Percentiles rank a stretch among this genome's conserved stretches.
Conservation (phyloP, 2,797 vertebrate genomes). For the Cyprinodon diabolis region DNA sequence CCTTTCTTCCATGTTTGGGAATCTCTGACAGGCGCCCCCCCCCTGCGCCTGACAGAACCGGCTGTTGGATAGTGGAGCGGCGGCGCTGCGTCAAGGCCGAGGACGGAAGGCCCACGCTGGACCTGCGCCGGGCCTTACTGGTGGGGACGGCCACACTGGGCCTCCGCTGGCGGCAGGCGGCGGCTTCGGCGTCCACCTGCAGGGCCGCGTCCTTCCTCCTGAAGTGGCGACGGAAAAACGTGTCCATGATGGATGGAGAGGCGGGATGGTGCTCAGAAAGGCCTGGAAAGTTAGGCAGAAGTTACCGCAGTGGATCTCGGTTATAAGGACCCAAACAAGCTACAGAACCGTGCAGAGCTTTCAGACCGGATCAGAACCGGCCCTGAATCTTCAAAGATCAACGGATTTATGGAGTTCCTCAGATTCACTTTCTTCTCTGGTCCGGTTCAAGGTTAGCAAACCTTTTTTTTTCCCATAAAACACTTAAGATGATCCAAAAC, state of each 20-base stretch:
- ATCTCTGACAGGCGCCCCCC: constrained; percentile 35
- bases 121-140: constrained; percentile 87
- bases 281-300: constrained; percentile 48
- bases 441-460: too few species aligned
- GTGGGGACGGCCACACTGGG: constrained; percentile 82
- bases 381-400: background rate
- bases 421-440: too few species aligned
- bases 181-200: background rate
- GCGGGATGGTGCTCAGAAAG: background rate
- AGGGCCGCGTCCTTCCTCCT: constrained; percentile 75
- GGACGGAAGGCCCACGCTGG: constrained; percentile 85
- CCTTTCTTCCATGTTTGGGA: constrained; percentile 4
- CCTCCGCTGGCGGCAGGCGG: constrained; percentile 52
- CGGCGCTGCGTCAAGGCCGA: constrained; percentile 76
- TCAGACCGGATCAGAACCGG: background rate
- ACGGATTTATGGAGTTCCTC: background rate
- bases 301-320: background rate
- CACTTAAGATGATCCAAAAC: too few species aligned
- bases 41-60: background rate
- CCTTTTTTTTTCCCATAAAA: too few species aligned
- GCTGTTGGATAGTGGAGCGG: constrained; percentile 77
- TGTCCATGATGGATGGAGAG: constrained; percentile 81
- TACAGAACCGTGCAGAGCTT: constrained; percentile 4
- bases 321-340: background rate
- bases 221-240: constrained; percentile 92